Evolutionary conservation across 2,113 vertebrate genomes (phyloP), one percentile per base, ranked within the genome.

Genomic region (Columba livia): DNA sequence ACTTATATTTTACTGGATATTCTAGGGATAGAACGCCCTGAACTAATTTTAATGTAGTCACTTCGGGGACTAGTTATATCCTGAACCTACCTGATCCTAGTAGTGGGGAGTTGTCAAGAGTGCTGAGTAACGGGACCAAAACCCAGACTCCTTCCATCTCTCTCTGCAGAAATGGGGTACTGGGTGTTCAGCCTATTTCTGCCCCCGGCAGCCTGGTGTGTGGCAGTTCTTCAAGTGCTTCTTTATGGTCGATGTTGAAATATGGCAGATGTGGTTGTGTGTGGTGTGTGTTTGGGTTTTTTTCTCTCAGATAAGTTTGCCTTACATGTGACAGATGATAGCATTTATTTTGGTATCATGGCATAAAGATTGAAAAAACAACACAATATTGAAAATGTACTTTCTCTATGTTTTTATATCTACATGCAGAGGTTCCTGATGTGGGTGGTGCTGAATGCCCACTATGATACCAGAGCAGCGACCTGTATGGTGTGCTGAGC

Each of bases 361-460:
- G 5, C 34, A 47, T 25, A 50, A 70, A 57, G 23, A n/a, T 20
- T 34, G 12, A 44, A 54, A 42, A 77, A 58, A 9, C 17, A 58
- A 38, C 18, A 47, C 18, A 4, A 47, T 56, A 91, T n/a, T 66
- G 56, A 58, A 44, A 64, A 65, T 18, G 58, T 88, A 60, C 8
- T 73, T 78, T 66, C 15, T 79, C 9, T 75, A 6, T 58, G 3
- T 81, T 58, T 95, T 95, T 85, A 34, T 94, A 85, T 72, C 32
- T 69, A 19, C 42, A 28, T 3, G 17, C 40, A 42, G 28, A 62
- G 71, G 28, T 58, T 75, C 58, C 31, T 95, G 89, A 84, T 90
- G 86, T 78, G 79, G 94, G 57, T 6, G 28, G 15, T 86, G 69
- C 79, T 90, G 92, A 93, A 88, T 82, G 79, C 28, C 47, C 56